These are phyloP conservation scores for Gorsachius goisagi DNA, from an alignment of 2,113 vertebrate species.

Conservation along the genomic window DNA sequence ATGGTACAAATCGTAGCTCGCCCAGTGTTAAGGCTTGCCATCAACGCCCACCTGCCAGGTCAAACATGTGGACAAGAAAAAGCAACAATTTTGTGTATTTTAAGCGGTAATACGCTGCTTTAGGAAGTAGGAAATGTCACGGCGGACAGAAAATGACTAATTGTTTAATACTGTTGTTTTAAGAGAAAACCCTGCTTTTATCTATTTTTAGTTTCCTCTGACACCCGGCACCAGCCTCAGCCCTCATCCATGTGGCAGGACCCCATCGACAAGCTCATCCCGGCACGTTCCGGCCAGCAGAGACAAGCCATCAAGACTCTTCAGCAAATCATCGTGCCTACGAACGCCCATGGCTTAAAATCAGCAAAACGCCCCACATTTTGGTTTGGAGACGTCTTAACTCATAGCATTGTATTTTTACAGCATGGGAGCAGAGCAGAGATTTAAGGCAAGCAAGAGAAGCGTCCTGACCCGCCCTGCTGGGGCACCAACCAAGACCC, in stretches of 20 bases:
- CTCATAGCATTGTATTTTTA: background rate
- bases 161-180: background rate
- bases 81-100: background rate
- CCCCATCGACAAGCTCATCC: background rate
- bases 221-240: background rate
- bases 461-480: background rate
- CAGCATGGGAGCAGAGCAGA: background rate
- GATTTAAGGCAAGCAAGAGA: background rate
- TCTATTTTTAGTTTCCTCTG: background rate
- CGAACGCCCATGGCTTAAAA: background rate
- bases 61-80: background rate
- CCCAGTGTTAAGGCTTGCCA: background rate
- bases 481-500: background rate
- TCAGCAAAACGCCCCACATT: background rate
- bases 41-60: background rate
- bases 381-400: background rate
- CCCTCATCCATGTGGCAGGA: background rate
- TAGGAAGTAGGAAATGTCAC: background rate
- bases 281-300: background rate
- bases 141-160: background rate
- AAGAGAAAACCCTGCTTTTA: background rate
- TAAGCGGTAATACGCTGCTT: accelerated
- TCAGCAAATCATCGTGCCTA: background rate
- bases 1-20: accelerated
- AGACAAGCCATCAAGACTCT: background rate